Evolutionary conservation across 2,888 invertebrate species (phyloP), one percentile per base, ranked within the genome.

Genomic region (Drosophila borborema): DNA sequence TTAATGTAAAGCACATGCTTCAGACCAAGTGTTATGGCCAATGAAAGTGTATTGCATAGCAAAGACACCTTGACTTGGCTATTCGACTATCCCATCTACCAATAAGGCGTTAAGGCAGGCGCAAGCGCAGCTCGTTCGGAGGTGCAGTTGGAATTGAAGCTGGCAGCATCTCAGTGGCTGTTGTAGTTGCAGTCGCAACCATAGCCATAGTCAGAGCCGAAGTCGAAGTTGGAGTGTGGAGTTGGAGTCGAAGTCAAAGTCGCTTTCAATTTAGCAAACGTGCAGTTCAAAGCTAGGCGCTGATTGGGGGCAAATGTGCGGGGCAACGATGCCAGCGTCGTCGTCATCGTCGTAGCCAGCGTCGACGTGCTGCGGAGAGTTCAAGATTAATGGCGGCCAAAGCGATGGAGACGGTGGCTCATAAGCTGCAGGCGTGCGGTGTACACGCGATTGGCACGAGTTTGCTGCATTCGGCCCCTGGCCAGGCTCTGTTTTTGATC

Each of bases 371-470:
- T 64, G 70, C 60, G 64, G 71, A 80, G 77, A 82, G 83, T 74
- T 81, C 81, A 86, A 86, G 86, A 86, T 86, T 90, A 86, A 86
- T 86, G 84, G 90, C 77, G 58, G 61, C 74, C 73, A 80, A 73
- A 76, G 79, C 87, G 72, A 72, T 72, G 74, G 74, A 65, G 69
- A 78, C 82, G 85, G 73, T 61, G 73, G 69, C 78, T 77, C 70
- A 48, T 73, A 81, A 76, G 77, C 72, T 72, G 78, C 80, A 89
- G 86, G 90, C 92, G 88, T 91, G 90, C 92, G 90, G 91, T 90
- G 90, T 90, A 91, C 92, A 93, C 92, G 93, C 92, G 92, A 92
- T 92, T 91, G 92, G 92, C 92, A 92, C 92, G 92, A 92, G 92
- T 90, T 92, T 86, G 73, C 61, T 80, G 74, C 80, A 73, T 64